Evolutionary conservation across 2,797 vertebrate genomes (phyloP), one percentile per base, ranked within the genome.

Genomic region (Artibeus lituratus): DNA sequence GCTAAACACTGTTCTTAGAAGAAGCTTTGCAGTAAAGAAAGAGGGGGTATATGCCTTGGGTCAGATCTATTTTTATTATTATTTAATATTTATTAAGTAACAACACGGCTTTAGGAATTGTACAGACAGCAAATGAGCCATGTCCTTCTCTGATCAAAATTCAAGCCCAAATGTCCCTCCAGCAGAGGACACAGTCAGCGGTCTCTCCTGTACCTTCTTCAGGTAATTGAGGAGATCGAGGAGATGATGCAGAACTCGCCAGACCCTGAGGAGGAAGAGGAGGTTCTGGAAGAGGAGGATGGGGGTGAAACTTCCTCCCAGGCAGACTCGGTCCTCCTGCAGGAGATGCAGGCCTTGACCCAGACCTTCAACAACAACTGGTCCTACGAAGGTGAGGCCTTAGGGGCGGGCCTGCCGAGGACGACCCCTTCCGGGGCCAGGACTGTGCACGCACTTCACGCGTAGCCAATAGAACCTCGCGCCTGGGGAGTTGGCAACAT

Each of bases 181-280:
- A 15, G 91, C 47, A 84, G 72, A 80, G 87, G 87, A 42, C 53
- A 59, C 70, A 78, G 53, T 65, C 29, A 42, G 7, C 9, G 7
- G 37, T 90, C 6, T 85, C 44, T 94, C 47, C 1, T 92, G 44
- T 82, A 1, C 74, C 53, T 90, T 93, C 84, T 65, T 9, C 98
- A 99, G 99, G 99, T 99, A 77, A 99, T 99, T 77, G 99, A 99
- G 97, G 99, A 99, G 98, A 99, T 99, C 19, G 99, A 99, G 9
- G 99, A 99, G 98, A 99, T 99, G 99, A 99, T 99, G 99, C 99
- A 99, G 98, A 99, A 99, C 97, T 99, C 99, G 24, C 99, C 99
- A 0, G 99, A 99, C 96, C 99, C 99, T 0, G 99, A 99, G 5
- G 99, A 99, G 0, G 99, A 98, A 85, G 97, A 99, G 88, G 99